These are phyloP conservation scores for Philhelius pedissequus DNA, from an alignment of 2,888 invertebrate genomes.

Conservation along the genomic window DNA sequence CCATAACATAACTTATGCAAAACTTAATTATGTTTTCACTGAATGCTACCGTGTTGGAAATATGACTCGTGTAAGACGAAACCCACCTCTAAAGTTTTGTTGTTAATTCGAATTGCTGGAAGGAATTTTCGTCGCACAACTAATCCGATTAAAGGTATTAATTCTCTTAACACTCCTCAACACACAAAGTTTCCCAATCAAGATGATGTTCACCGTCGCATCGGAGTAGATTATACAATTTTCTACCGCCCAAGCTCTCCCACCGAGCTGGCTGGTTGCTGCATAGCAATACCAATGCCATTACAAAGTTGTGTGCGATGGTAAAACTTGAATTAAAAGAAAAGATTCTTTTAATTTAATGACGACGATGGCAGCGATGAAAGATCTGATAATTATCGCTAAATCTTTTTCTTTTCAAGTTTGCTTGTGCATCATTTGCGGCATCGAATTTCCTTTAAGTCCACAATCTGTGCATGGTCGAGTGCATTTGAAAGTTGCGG, in stretches of 20 bases:
- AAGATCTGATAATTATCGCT: constrained; percentile 28
- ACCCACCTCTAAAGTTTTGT: neutral
- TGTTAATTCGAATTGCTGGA: neutral
- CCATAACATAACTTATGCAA: constrained; percentile 44
- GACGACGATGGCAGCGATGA: neutral
- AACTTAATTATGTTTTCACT: constrained; percentile 57
- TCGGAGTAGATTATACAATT: constrained; percentile 29
- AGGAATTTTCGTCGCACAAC: constrained; percentile 41
- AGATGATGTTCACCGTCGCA: constrained; percentile 30
- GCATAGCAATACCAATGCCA: neutral
- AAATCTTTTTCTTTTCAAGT: constrained; percentile 24
- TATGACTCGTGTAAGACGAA: neutral
- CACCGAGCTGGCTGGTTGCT: neutral
- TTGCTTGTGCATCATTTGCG: constrained; percentile 51
- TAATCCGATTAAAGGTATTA: constrained; percentile 63
- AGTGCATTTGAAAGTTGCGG: constrained; percentile 1
- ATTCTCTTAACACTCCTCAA: constrained; percentile 56
- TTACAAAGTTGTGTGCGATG: neutral
- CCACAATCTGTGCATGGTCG: neutral
- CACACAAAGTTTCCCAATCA: constrained; percentile 52
- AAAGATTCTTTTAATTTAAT: neutral
- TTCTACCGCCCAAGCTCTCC: neutral
- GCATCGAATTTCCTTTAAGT: constrained; percentile 33
- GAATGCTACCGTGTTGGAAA: constrained; percentile 7
- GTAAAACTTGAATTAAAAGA: neutral